Conservation (phyloP, 2,797 vertebrate species). For the Mormyrops boulengeri region DNA sequence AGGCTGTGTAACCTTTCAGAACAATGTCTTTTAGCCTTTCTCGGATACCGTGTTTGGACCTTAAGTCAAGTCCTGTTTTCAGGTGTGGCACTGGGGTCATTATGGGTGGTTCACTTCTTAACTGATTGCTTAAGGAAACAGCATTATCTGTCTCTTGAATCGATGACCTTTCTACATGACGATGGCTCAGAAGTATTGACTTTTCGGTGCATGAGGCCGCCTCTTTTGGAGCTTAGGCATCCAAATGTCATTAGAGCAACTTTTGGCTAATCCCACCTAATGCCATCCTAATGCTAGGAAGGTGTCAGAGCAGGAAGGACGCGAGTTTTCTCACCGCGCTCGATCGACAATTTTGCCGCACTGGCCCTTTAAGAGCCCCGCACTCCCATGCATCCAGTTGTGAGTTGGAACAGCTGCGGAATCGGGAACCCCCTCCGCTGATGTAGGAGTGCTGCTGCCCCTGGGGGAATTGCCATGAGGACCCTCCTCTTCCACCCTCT, state of each 20-base stretch:
- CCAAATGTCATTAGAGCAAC: conserved; percentile 51
- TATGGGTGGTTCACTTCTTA: neutral
- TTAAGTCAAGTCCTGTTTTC: neutral
- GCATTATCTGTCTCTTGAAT: neutral
- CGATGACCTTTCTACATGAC: neutral
- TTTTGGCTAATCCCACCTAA: conserved; percentile 37
- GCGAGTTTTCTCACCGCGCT: neutral
- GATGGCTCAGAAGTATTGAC: neutral
- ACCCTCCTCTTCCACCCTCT: conserved; percentile 21
- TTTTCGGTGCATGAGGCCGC: neutral
- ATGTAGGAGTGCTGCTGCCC: conserved; percentile 19
- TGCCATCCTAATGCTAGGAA: conserved; percentile 22
- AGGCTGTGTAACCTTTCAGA: neutral
- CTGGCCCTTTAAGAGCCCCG: neutral
- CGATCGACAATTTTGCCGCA: neutral
- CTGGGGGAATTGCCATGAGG: conserved; percentile 31
- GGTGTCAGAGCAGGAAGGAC: neutral
- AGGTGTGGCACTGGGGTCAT: neutral
- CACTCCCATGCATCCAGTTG: conserved; percentile 2
- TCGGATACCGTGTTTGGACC: neutral
- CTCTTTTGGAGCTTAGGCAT: conserved; percentile 49
- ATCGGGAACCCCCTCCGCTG: conserved; percentile 18
- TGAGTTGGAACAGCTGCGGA: conserved; percentile 12
- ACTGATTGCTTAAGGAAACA: neutral
- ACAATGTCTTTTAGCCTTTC: neutral